phyloP scores from a whole-genome alignment of 2,888 invertebrate species.

The Cataglyphis livida region DNA sequence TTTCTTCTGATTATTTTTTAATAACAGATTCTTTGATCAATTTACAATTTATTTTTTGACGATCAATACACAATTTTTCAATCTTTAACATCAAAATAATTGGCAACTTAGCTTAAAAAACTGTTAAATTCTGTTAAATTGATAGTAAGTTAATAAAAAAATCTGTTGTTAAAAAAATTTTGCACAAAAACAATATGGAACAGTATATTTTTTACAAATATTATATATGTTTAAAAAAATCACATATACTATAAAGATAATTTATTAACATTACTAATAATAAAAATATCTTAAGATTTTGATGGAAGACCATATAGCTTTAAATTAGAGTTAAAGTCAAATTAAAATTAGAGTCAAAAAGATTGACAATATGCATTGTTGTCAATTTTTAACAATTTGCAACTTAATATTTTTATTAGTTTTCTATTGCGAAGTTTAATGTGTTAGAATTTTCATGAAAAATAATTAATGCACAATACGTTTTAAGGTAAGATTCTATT shows the following conservation, averaged over 20 bases:
- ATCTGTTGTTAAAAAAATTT: not conserved
- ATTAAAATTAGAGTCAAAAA: not conserved
- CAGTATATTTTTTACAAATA: not conserved
- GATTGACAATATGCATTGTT: not conserved
- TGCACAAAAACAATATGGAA: not conserved
- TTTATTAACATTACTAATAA: constrained; percentile 15
- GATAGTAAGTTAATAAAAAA: not conserved
- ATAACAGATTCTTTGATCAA: not conserved
- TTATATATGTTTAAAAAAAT: not conserved
- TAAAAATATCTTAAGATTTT: not conserved
- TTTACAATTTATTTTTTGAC: not conserved
- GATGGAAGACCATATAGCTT: not conserved
- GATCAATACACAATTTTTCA: not conserved
- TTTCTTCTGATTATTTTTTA: not conserved
- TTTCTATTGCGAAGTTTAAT: not conserved
- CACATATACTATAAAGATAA: not conserved
- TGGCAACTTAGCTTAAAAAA: not conserved
- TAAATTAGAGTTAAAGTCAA: not conserved
- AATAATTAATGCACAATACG: not conserved
- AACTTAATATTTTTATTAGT: not conserved
- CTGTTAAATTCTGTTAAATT: not conserved
- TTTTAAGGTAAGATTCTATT: not conserved
- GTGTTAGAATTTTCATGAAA: not conserved
- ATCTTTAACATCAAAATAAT: not conserved
- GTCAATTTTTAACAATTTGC: not conserved